phyloP scores from a whole-genome alignment of 2,888 invertebrate genomes.

The Diadromus collaris region DNA sequence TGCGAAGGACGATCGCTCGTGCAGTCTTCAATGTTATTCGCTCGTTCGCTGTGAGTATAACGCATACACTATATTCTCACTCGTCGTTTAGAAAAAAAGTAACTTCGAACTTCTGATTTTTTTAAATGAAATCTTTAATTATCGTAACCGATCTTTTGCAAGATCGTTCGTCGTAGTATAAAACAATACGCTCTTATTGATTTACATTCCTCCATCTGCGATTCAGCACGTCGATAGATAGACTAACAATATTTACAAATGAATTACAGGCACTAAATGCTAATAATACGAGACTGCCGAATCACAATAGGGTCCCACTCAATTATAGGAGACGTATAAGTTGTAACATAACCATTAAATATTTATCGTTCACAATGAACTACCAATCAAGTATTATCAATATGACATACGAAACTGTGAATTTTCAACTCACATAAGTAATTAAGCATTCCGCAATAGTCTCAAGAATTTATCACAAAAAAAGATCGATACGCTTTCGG shows the following conservation, averaged over 20 bases:
- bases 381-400: conserved; percentile 61
- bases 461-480: conserved; percentile 62
- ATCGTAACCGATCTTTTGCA: neutral
- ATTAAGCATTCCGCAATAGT: conserved; percentile 53
- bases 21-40: neutral
- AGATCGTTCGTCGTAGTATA: neutral
- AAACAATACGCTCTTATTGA: conserved; percentile 8
- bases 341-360: conserved; percentile 33
- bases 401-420: conserved; percentile 64
- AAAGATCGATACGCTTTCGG: conserved; percentile 29
- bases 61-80: neutral
- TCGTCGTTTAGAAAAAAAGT: neutral
- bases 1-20: neutral
- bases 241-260: conserved; percentile 44
- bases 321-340: neutral
- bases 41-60: neutral
- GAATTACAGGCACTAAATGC: conserved; percentile 46
- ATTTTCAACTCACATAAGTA: conserved; percentile 48
- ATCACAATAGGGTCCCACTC: neutral
- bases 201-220: neutral
- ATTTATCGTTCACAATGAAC: conserved; percentile 55
- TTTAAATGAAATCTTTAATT: neutral
- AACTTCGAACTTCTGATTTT: neutral
- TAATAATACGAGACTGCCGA: conserved; percentile 50
- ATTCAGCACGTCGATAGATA: conserved; percentile 20